phyloP scores from a whole-genome alignment of 2,797 vertebrate species.

The Diglossa cyanea region DNA sequence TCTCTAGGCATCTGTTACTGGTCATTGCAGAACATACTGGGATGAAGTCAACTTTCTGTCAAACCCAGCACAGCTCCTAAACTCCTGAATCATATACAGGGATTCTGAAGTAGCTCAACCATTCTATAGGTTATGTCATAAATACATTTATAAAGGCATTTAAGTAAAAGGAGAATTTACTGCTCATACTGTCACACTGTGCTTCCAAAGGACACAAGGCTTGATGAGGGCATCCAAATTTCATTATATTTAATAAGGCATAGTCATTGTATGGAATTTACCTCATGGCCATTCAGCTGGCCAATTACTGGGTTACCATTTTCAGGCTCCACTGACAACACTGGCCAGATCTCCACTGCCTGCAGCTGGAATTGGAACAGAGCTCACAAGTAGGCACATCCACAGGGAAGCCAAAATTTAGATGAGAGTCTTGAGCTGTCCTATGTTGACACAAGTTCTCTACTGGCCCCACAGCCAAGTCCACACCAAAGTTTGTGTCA shows the following conservation, averaged over 20 bases:
- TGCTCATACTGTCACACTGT: neutral
- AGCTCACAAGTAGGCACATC: neutral
- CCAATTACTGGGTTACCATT: neutral
- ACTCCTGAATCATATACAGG: neutral
- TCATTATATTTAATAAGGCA: neutral
- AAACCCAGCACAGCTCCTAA: neutral
- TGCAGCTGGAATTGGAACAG: neutral
- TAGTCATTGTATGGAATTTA: neutral
- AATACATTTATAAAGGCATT: neutral
- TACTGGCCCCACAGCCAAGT: neutral
- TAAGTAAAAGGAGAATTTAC: neutral
- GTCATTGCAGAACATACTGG: neutral
- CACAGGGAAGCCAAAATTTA: neutral
- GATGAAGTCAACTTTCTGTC: neutral
- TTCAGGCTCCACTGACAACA: neutral
- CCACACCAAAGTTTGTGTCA: neutral
- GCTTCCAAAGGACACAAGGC: neutral
- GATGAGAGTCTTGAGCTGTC: neutral
- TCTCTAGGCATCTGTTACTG: conserved; percentile 16
- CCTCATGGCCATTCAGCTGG: neutral
- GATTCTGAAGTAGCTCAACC: neutral
- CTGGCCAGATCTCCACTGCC: neutral
- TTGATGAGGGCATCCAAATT: neutral
- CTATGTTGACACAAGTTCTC: neutral
- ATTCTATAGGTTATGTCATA: neutral